These are phyloP conservation scores for Campylomormyrus tamandua DNA, from an alignment of 2,113 vertebrate species.

Conservation along the genomic window DNA sequence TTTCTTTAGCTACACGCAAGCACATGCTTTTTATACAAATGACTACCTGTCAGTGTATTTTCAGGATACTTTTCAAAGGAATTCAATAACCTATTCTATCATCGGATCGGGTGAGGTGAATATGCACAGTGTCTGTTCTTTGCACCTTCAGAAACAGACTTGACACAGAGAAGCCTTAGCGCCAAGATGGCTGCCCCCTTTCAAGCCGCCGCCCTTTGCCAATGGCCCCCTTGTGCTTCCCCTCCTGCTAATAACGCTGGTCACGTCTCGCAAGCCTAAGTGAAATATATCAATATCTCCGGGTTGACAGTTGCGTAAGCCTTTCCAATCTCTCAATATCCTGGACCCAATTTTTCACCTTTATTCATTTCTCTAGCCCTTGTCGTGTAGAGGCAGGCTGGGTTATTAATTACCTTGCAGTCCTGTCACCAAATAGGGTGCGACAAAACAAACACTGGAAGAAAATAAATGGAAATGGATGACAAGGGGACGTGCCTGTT, in stretches of 20 bases:
- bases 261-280: constrained; percentile 34
- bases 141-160: background rate
- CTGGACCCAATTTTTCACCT: constrained; percentile 43
- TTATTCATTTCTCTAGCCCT: constrained; percentile 38
- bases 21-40: background rate
- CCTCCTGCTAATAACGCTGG: constrained; percentile 25
- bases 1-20: background rate
- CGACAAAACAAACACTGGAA: constrained; percentile 13
- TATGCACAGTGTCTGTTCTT: background rate
- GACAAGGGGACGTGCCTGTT: background rate
- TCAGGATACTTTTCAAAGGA: background rate
- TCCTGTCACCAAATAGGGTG: constrained; percentile 11
- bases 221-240: constrained; percentile 6
- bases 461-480: constrained; percentile 11
- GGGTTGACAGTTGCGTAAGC: constrained; percentile 44
- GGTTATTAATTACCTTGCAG: constrained; percentile 21
- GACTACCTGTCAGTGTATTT: background rate
- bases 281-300: constrained; percentile 48
- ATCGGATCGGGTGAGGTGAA: background rate
- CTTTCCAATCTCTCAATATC: constrained; percentile 41
- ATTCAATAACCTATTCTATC: background rate
- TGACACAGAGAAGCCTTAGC: background rate
- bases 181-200: background rate
- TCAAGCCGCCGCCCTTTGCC: too few relatives aligned
- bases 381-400: background rate